phyloP scores from a whole-genome alignment of 2,888 invertebrate species.

The Tupiocoris notatus region DNA sequence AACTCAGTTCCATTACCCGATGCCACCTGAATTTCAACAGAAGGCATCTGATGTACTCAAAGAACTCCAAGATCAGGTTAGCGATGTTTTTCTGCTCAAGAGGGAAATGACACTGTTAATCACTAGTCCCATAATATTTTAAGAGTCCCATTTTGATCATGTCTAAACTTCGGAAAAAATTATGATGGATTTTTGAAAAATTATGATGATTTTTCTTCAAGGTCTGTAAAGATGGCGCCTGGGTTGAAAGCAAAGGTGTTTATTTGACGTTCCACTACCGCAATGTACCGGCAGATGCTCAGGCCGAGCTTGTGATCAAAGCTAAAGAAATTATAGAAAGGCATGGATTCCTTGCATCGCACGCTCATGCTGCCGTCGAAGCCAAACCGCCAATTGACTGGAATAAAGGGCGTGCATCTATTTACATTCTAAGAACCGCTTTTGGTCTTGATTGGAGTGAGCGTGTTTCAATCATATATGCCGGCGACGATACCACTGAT shows the following conservation, averaged over 20 bases:
- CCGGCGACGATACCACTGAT: constrained; percentile 84
- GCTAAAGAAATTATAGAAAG: constrained; percentile 71
- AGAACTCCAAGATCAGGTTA: constrained; percentile 74
- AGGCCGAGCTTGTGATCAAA: constrained; percentile 67
- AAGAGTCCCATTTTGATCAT: too few species aligned
- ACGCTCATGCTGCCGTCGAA: constrained; percentile 84
- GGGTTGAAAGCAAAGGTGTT: constrained; percentile 90
- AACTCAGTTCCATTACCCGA: constrained; percentile 85
- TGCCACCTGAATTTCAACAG: constrained; percentile 80
- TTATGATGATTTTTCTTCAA: constrained; percentile 51
- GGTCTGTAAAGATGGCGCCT: constrained; percentile 83
- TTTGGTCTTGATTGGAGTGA: constrained; percentile 92
- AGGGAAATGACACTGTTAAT: too few species aligned
- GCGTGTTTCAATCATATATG: constrained; percentile 83
- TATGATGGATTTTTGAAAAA: background rate
- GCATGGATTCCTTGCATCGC: constrained; percentile 74
- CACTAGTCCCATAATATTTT: too few species aligned
- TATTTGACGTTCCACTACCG: constrained; percentile 83
- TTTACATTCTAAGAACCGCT: constrained; percentile 84
- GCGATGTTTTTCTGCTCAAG: too few species aligned
- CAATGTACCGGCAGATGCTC: constrained; percentile 70
- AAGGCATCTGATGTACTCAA: constrained; percentile 76
- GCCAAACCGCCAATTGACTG: constrained; percentile 87
- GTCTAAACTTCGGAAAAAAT: too few species aligned
- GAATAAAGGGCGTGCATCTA: constrained; percentile 88